Percentiles rank a stretch among this genome's conserved stretches.
These are phyloP conservation scores for Periplaneta americana DNA, from an alignment of 1,140 invertebrate species.

Conservation along the genomic window DNA sequence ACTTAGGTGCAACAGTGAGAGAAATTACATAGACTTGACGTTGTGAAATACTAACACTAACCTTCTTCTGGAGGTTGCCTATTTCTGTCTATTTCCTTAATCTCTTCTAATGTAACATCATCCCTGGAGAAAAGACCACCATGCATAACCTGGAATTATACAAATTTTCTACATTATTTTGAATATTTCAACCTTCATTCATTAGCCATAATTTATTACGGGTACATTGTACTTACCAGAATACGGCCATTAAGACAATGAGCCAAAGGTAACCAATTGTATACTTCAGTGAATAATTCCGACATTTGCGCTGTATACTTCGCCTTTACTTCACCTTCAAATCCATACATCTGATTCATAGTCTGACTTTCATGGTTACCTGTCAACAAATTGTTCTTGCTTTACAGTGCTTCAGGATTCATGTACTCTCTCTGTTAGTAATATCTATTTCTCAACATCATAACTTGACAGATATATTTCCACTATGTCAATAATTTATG, in stretches of 20 bases:
- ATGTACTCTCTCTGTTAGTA: no score
- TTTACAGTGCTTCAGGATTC: no score
- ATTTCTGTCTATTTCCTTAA: constrained; percentile 82
- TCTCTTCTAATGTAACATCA: constrained; percentile 86
- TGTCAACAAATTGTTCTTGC: constrained; percentile 46
- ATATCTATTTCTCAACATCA: no score
- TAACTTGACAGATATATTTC: no score
- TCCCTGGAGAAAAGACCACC: constrained; percentile 89
- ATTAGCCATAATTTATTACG: no score
- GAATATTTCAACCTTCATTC: no score
- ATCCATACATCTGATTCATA: constrained; percentile 99
- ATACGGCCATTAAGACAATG: constrained; percentile 93
- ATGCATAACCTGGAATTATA: constrained; percentile 71
- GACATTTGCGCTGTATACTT: constrained; percentile 95
- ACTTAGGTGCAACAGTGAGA: no score
- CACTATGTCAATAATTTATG: no score
- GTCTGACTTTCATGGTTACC: constrained; percentile 96
- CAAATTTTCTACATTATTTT: not conserved
- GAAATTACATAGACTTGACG: not conserved
- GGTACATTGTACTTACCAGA: constrained; percentile 59
- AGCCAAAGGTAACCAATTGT: constrained; percentile 93
- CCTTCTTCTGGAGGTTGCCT: constrained; percentile 96
- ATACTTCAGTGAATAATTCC: constrained; percentile 96
- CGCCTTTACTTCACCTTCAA: constrained; percentile 94
- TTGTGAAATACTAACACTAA: constrained; percentile 23